phyloP scores from a whole-genome alignment of 2,888 invertebrate species.

The Gortyna flavago region DNA sequence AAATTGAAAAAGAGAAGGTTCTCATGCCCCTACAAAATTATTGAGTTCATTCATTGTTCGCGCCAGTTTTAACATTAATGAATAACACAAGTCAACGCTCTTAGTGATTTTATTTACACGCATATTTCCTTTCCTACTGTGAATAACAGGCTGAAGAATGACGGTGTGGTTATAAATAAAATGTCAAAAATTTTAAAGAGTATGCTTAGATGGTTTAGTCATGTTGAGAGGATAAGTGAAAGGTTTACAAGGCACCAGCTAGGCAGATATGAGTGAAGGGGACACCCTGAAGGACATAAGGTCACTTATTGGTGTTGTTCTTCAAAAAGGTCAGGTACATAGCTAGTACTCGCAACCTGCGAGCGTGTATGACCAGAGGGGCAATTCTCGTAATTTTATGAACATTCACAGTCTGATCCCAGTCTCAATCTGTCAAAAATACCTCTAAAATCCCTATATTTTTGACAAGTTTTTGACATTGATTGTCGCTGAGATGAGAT shows the following conservation, averaged over 20 bases:
- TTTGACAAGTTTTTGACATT: too few species aligned
- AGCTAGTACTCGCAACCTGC: neutral
- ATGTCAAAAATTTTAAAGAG: neutral
- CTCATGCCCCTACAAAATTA: neutral
- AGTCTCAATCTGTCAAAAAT: too few species aligned
- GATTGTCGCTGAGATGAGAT: too few species aligned
- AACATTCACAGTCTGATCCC: too few species aligned
- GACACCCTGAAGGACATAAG: neutral
- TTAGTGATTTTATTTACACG: neutral
- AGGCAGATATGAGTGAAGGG: neutral
- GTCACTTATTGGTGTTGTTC: neutral
- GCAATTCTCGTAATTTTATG: too few species aligned
- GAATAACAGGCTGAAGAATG: neutral
- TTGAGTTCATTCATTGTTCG: conserved; percentile 1
- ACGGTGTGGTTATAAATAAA: neutral
- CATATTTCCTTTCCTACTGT: neutral
- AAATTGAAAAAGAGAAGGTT: neutral
- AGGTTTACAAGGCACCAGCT: neutral
- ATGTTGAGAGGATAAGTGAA: neutral
- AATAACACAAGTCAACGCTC: neutral
- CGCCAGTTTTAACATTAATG: neutral
- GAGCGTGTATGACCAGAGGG: too few species aligned
- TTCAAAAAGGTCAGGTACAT: neutral
- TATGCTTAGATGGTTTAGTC: neutral
- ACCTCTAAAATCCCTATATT: too few species aligned